Evolutionary conservation across 92 coral and sea anemone genomes (phyloP).

Genomic region (Metridium senile): DNA sequence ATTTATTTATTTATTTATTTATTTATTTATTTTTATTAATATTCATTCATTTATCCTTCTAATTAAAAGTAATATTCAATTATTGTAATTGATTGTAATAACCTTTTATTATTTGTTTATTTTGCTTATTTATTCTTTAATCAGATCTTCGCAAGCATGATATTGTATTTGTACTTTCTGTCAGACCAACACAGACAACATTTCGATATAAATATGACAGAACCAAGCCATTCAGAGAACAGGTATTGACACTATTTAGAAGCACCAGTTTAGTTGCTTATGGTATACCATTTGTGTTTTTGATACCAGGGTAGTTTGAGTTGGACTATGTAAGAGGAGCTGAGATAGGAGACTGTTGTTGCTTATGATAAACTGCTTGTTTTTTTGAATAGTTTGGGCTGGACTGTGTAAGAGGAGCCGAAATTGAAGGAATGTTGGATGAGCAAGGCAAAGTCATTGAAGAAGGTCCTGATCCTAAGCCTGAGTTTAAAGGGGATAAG

Average conservation of each 20-base stretch:
- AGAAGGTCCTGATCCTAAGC: conserved; percentile 99
- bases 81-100: not conserved
- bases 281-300: too few relatives aligned
- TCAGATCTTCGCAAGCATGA: conserved; percentile 90
- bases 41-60: not conserved
- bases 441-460: conserved; percentile 97
- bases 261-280: too few relatives aligned
- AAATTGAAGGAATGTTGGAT: conserved; percentile 95
- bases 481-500: conserved; percentile 90
- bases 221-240: conserved; percentile 88
- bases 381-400: conserved; percentile 93
- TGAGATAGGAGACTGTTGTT: too few relatives aligned
- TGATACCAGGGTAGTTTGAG: too few relatives aligned
- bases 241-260: conserved; percentile 50
- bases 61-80: not conserved
- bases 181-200: conserved; percentile 78
- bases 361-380: too few relatives aligned
- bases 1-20: too few relatives aligned
- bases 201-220: conserved; percentile 77
- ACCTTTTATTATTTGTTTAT: not conserved
- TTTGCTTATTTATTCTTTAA: not conserved
- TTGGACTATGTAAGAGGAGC: too few relatives aligned
- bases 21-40: too few relatives aligned
- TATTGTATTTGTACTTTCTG: conserved; percentile 85
- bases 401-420: conserved; percentile 96